Percentiles rank a stretch among this genome's conserved stretches.
Evolutionary conservation across 1,140 invertebrate genomes (phyloP).

Genomic region (Drosophila carrolli): DNA sequence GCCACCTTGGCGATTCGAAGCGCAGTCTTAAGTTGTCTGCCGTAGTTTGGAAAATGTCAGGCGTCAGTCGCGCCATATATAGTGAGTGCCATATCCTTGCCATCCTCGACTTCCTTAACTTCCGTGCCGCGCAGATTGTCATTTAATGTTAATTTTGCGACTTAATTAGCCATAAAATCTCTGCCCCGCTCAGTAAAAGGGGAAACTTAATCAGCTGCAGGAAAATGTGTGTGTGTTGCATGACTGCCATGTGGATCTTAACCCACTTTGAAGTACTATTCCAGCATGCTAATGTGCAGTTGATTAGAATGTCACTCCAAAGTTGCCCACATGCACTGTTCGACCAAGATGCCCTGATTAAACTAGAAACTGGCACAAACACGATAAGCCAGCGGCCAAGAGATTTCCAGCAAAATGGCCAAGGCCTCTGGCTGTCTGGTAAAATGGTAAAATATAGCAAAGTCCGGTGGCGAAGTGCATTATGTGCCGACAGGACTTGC

Average conservation of each 20-base stretch:
- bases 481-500: constrained; percentile 57
- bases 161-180: constrained; percentile 80
- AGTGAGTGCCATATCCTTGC: constrained; percentile 23
- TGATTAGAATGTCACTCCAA: constrained; percentile 80
- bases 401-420: constrained; percentile 50
- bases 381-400: constrained; percentile 51
- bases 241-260: constrained; percentile 37
- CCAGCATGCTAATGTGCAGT: constrained; percentile 75
- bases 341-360: constrained; percentile 38
- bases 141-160: constrained; percentile 79
- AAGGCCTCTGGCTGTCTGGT: constrained; percentile 34
- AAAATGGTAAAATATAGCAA: constrained; percentile 5
- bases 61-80: constrained; percentile 10
- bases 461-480: constrained; percentile 34
- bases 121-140: constrained; percentile 70
- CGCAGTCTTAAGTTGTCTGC: constrained; percentile 34
- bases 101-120: constrained; percentile 16
- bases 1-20: constrained; percentile 33
- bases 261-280: constrained; percentile 41
- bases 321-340: constrained; percentile 30
- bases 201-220: constrained; percentile 71
- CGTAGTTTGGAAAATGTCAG: constrained; percentile 54
- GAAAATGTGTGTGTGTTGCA: constrained; percentile 26
- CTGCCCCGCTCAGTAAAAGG: constrained; percentile 12
- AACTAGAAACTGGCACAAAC: constrained; percentile 45